Conservation (phyloP, 2,113 vertebrate genomes). For the Cervus canadensis region DNA sequence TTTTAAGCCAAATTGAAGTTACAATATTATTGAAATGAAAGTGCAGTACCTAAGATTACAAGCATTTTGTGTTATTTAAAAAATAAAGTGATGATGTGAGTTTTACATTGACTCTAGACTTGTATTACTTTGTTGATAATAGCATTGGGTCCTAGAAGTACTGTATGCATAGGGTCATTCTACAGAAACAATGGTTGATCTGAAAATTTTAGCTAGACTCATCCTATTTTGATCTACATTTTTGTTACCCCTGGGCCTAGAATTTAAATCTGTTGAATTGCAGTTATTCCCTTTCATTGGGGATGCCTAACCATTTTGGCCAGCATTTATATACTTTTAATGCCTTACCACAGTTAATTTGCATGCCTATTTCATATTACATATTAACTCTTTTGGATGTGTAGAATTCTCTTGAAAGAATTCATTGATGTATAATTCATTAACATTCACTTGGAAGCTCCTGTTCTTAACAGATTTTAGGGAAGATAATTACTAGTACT, state of each 20-base stretch:
- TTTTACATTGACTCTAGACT: background rate
- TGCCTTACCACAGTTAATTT: constrained; percentile 42
- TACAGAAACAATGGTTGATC: background rate
- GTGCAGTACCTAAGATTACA: background rate
- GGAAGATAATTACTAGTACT: constrained; percentile 60
- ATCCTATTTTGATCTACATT: background rate
- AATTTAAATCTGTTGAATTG: constrained; percentile 35
- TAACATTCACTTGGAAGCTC: constrained; percentile 45
- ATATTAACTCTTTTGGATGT: constrained; percentile 47
- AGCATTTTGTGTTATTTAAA: constrained; percentile 7
- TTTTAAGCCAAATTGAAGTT: constrained; percentile 29
- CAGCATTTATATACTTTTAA: constrained; percentile 47
- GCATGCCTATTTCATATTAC: constrained; percentile 33
- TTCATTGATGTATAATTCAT: constrained; percentile 66
- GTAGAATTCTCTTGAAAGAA: constrained; percentile 7
- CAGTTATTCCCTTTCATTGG: constrained; percentile 1
- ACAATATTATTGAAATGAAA: background rate
- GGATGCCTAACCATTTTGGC: constrained; percentile 16
- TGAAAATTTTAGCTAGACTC: background rate
- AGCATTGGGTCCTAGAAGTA: background rate
- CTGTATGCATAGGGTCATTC: background rate
- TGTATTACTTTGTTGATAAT: background rate
- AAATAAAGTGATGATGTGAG: background rate
- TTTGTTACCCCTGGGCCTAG: background rate
- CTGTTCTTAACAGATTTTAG: constrained; percentile 22